These are phyloP conservation scores for Saccopteryx bilineata DNA, from an alignment of 2,113 vertebrate species.

Conservation along the genomic window DNA sequence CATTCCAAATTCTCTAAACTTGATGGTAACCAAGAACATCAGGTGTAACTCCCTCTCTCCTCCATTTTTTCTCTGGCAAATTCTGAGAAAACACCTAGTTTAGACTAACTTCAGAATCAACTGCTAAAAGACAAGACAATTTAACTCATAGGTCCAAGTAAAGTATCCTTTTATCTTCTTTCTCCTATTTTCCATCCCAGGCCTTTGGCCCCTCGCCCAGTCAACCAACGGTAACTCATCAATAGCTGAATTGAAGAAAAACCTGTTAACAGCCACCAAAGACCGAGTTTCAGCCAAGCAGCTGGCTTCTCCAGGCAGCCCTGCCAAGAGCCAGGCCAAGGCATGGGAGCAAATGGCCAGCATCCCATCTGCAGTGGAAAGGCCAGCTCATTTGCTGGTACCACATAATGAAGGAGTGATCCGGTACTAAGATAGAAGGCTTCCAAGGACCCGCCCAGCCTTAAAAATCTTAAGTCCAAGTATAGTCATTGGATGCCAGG, in stretches of 20 bases:
- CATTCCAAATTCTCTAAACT: slow-evolving; percentile 31
- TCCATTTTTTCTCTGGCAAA: slow-evolving; percentile 20
- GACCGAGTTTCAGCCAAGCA: slow-evolving; percentile 42
- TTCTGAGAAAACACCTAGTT: slow-evolving; percentile 13
- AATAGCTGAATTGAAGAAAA: slow-evolving; percentile 66
- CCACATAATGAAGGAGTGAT: slow-evolving; percentile 72
- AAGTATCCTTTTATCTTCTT: slow-evolving; percentile 4
- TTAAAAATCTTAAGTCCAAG: slow-evolving; percentile 77
- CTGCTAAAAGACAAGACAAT: slow-evolving; percentile 7
- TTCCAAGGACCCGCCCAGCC: slow-evolving; percentile 70
- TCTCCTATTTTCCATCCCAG: slow-evolving; percentile 7
- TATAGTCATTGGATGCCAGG: slow-evolving; percentile 75
- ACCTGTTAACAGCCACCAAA: slow-evolving; percentile 71
- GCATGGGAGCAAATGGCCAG: slow-evolving; percentile 60
- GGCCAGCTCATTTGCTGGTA: slow-evolving; percentile 59
- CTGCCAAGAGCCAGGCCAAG: slow-evolving; percentile 58
- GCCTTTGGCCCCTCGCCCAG: not conserved
- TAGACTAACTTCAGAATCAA: slow-evolving; percentile 36
- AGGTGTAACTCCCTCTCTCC: not conserved
- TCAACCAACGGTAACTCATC: slow-evolving; percentile 58
- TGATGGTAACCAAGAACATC: not conserved
- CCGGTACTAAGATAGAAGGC: slow-evolving; percentile 72
- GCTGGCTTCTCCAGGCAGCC: slow-evolving; percentile 30
- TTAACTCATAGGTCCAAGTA: slow-evolving; percentile 13
- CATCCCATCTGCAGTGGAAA: slow-evolving; percentile 34